Evolutionary conservation across 2,888 invertebrate species (phyloP).

Genomic region (Belgica antarctica): DNA sequence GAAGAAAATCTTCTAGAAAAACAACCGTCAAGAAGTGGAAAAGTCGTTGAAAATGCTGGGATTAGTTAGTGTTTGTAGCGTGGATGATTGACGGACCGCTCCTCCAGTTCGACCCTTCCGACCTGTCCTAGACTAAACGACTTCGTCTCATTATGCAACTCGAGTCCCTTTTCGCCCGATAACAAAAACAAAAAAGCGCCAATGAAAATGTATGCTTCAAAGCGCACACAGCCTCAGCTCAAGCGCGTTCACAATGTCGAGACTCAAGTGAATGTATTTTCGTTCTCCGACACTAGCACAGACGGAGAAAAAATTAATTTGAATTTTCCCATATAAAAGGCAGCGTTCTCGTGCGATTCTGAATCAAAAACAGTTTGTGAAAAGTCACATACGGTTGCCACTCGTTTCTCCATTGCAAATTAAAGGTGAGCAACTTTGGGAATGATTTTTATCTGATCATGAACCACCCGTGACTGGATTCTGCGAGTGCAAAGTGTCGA

Average conservation of each 20-base stretch:
- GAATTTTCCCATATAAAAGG: slow-evolving; percentile 42
- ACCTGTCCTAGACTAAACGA: background rate
- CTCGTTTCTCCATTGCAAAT: slow-evolving; percentile 33
- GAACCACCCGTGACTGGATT: no score
- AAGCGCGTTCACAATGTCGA: background rate
- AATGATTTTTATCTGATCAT: background rate
- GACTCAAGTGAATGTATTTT: background rate
- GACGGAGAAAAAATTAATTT: slow-evolving; percentile 28
- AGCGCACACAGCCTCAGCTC: background rate
- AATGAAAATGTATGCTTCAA: slow-evolving; percentile 1
- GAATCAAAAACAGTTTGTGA: slow-evolving; percentile 43
- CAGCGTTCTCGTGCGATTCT: slow-evolving; percentile 41
- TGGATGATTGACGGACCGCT: no score
- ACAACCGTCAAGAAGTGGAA: background rate
- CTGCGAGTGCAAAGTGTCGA: no score
- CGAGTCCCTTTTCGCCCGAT: background rate
- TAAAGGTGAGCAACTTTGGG: slow-evolving; percentile 32
- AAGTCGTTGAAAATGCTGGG: no score
- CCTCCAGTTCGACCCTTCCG: no score
- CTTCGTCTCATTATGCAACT: background rate
- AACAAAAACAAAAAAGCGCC: no score
- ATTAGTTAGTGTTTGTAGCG: no score
- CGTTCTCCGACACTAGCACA: background rate
- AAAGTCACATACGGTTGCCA: slow-evolving; percentile 42
- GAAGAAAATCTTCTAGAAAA: no score